A percentile compares a stretch with the other conserved stretches of the same genome.
These are phyloP conservation scores for Chelon auratus DNA, from an alignment of 2,797 vertebrate genomes.

Conservation along the genomic window DNA sequence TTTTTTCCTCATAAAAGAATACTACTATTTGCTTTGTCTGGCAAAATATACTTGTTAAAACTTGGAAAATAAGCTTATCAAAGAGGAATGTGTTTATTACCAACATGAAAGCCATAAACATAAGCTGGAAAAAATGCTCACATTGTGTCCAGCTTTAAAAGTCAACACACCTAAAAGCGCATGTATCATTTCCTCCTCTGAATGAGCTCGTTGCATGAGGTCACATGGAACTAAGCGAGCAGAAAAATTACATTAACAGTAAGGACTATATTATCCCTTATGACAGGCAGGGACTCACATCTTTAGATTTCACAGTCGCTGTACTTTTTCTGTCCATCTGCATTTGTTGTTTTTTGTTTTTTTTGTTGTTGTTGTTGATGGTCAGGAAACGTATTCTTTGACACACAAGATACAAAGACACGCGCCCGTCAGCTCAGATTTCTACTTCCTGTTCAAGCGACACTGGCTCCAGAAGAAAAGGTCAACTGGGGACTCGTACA, in stretches of 20 bases:
- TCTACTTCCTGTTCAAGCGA: constrained; percentile 45
- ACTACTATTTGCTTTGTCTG: no score
- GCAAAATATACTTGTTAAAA: no score
- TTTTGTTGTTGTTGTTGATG: background rate
- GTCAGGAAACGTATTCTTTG: constrained; percentile 16
- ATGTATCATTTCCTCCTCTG: constrained; percentile 9
- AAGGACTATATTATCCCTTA: constrained; percentile 16
- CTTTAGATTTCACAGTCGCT: background rate
- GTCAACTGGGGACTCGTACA: background rate
- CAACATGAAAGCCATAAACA: no score
- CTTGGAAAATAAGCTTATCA: no score
- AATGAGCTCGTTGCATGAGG: constrained; percentile 24
- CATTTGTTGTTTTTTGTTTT: background rate
- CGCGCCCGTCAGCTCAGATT: background rate
- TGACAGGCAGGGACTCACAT: constrained; percentile 20
- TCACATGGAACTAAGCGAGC: no score
- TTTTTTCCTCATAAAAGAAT: no score
- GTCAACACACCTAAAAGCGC: background rate
- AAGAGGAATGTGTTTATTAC: no score
- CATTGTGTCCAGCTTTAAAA: background rate
- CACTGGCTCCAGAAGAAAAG: constrained; percentile 1
- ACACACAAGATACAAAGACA: constrained; percentile 23
- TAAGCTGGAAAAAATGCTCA: no score
- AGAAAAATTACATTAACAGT: background rate
- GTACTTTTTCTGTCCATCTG: background rate